Evolutionary conservation across 2,113 vertebrate genomes (phyloP).

Genomic region (Actenoides hombroni): DNA sequence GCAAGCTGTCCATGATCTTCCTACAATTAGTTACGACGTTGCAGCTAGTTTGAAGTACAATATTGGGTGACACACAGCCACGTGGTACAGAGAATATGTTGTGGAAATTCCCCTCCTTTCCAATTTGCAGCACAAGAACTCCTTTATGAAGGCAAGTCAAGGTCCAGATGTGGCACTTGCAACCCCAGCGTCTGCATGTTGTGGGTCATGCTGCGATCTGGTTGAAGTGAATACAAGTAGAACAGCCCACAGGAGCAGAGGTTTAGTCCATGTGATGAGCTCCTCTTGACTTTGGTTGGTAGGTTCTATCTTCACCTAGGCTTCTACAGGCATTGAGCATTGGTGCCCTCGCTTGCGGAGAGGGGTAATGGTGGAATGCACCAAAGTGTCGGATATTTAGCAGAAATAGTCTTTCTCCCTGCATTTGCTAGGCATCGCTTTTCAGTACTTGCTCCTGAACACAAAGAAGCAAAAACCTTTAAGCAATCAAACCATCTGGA

Average conservation of each 20-base stretch:
- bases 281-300: neutral
- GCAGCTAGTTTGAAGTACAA: neutral
- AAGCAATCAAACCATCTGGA: neutral
- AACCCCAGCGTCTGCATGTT: neutral
- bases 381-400: neutral
- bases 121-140: neutral
- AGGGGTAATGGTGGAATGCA: neutral
- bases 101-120: neutral
- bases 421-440: neutral
- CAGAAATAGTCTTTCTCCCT: neutral
- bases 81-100: fast-evolving
- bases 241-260: neutral
- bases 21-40: neutral
- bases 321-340: neutral
- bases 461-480: neutral
- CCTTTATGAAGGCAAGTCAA: neutral
- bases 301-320: neutral
- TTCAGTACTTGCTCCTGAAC: neutral
- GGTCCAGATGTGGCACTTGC: too few relatives aligned
- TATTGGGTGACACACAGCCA: neutral
- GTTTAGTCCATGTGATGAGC: neutral
- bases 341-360: neutral
- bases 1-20: neutral
- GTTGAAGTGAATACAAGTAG: neutral
- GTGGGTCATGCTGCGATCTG: neutral